phyloP scores from a whole-genome alignment of 2,888 invertebrate genomes.

The Thysanoteuthis rhombus region DNA sequence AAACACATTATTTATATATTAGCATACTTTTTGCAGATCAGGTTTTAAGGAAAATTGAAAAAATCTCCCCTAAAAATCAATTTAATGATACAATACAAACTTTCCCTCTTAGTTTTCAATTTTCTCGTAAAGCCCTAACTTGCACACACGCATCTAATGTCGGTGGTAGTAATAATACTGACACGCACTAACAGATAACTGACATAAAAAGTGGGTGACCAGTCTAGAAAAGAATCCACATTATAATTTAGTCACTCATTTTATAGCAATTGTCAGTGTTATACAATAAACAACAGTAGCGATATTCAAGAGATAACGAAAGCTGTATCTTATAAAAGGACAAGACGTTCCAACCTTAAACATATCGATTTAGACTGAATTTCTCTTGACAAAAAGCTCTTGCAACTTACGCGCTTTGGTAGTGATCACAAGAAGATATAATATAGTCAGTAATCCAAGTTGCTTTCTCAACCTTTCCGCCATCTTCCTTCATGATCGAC shows the following conservation, averaged over 20 bases:
- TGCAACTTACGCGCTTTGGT: neutral
- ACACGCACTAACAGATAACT: too few species aligned
- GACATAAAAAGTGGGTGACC: neutral
- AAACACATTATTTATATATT: too few species aligned
- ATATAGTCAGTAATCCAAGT: neutral
- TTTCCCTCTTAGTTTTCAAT: too few species aligned
- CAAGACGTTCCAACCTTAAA: too few species aligned
- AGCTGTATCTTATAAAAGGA: too few species aligned
- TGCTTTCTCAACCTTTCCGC: neutral
- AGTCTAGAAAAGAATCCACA: neutral
- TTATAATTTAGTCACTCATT: neutral
- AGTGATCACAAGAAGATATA: neutral
- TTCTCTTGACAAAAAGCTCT: neutral
- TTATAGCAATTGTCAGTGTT: neutral
- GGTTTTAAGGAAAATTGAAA: too few species aligned
- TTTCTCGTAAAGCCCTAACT: too few species aligned
- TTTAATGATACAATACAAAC: too few species aligned
- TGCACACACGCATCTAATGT: too few species aligned
- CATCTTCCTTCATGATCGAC: slow-evolving; percentile 12
- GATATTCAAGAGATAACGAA: neutral
- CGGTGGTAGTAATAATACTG: too few species aligned
- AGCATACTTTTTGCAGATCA: too few species aligned
- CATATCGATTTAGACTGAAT: neutral
- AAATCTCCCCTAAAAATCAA: too few species aligned
- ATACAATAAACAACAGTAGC: neutral